phyloP scores from a whole-genome alignment of 2,797 vertebrate genomes.

The Mus minutoides region DNA sequence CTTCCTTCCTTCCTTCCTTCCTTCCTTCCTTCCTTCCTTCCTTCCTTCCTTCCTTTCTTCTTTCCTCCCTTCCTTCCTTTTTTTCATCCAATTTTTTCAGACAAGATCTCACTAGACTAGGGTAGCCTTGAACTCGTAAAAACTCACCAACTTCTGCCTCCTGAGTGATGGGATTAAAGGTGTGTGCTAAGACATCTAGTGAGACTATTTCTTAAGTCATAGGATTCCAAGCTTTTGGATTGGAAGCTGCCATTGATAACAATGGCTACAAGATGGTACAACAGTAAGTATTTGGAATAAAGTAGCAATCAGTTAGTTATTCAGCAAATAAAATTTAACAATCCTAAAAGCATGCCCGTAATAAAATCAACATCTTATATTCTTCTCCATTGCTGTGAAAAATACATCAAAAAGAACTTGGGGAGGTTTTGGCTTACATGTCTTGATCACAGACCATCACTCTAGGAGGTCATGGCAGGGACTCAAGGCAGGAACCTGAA shows the following conservation, averaged over 20 bases:
- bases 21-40: accelerated
- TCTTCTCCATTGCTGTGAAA: background rate
- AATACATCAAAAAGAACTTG: background rate
- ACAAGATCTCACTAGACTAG: background rate
- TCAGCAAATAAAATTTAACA: constrained; percentile 26
- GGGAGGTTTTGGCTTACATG: background rate
- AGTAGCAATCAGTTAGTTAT: background rate
- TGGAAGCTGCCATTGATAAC: constrained; percentile 39
- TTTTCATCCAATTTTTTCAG: background rate
- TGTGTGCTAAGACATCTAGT: too few species aligned
- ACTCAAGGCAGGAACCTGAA: background rate
- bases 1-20: accelerated
- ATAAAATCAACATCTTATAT: background rate
- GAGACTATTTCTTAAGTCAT: background rate
- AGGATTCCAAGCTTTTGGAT: constrained; percentile 27
- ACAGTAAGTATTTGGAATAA: constrained; percentile 7
- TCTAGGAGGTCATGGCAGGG: too few species aligned
- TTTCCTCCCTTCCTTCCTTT: background rate
- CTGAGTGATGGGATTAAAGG: background rate
- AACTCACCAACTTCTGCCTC: too few species aligned
- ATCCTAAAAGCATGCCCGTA: background rate
- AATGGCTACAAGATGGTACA: constrained; percentile 41
- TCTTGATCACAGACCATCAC: background rate
- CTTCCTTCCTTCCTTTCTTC: background rate
- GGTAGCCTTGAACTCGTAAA: background rate